Evolutionary conservation across 1,140 invertebrate species (phyloP).

Genomic region (Physella acuta): DNA sequence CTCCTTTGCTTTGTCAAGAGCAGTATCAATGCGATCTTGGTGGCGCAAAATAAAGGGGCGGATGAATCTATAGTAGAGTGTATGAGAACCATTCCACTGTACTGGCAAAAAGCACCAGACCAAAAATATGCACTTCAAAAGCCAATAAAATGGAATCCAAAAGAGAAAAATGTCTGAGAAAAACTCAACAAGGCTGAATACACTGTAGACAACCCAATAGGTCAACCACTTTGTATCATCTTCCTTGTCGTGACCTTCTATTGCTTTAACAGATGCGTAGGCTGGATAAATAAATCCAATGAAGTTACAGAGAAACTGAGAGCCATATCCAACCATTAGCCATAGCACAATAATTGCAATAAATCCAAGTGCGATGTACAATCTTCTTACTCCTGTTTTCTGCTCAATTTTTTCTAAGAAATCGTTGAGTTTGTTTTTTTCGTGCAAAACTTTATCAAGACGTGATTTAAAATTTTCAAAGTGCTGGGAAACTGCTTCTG

Average conservation of each 20-base stretch:
- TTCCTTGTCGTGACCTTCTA: constrained; percentile 67
- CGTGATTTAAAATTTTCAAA: constrained; percentile 58
- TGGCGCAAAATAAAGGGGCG: constrained; percentile 88
- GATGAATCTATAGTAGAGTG: constrained; percentile 82
- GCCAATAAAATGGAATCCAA: constrained; percentile 97
- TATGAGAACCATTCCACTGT: constrained; percentile 85
- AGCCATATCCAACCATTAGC: constrained; percentile 91
- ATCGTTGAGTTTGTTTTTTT: constrained; percentile 76
- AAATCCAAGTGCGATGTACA: constrained; percentile 81
- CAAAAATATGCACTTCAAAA: constrained; percentile 94
- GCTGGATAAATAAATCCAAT: constrained; percentile 97
- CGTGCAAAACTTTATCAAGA: constrained; percentile 74
- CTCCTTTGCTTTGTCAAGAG: constrained; percentile 50
- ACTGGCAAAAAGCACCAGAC: constrained; percentile 92
- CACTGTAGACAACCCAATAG: constrained; percentile 96
- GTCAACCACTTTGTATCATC: constrained; percentile 98
- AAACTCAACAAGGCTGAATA: constrained; percentile 89
- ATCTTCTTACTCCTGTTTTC: constrained; percentile 79
- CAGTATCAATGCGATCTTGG: constrained; percentile 64
- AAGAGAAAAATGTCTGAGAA: constrained; percentile 85
- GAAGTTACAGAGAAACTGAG: constrained; percentile 91
- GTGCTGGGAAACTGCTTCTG: constrained; percentile 38
- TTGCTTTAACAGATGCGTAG: constrained; percentile 76
- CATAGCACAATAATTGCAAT: constrained; percentile 75
- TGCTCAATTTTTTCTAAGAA: constrained; percentile 73